phyloP scores from a whole-genome alignment of 1,140 invertebrate species.

The Drosophila pseudoobscura region DNA sequence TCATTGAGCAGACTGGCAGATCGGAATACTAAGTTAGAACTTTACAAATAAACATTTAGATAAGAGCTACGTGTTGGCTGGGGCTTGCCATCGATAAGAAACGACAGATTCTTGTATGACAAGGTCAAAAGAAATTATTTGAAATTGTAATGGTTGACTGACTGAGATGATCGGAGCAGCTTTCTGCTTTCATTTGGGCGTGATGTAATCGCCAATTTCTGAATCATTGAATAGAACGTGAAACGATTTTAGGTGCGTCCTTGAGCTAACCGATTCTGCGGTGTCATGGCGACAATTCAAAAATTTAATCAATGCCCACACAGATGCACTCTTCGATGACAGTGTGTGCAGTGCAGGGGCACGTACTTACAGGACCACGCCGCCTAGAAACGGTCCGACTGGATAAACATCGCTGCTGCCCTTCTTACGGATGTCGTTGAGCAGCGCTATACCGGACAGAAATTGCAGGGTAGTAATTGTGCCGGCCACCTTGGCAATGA shows the following conservation, averaged over 20 bases:
- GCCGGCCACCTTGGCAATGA: conserved; percentile 77
- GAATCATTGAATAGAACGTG: conserved; percentile 26
- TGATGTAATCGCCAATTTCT: conserved; percentile 40
- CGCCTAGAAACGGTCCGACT: conserved; percentile 89
- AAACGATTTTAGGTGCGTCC: conserved; percentile 31
- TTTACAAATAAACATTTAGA: conserved; percentile 21
- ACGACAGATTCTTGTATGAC: conserved; percentile 24
- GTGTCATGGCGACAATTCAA: conserved; percentile 69
- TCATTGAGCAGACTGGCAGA: conserved; percentile 13
- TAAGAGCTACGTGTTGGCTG: conserved; percentile 42
- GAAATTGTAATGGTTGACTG: conserved; percentile 25
- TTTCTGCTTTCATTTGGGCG: background rate
- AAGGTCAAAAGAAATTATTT: conserved; percentile 19
- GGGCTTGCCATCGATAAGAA: conserved; percentile 34
- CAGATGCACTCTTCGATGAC: conserved; percentile 6
- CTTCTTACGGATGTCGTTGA: conserved; percentile 88
- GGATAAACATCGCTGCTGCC: conserved; percentile 86
- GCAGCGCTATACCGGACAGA: conserved; percentile 87
- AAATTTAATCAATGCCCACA: conserved; percentile 71
- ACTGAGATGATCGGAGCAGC: conserved; percentile 5
- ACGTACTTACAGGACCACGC: conserved; percentile 87
- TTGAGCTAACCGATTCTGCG: conserved; percentile 47
- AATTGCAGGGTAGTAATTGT: conserved; percentile 87
- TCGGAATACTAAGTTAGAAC: conserved; percentile 31
- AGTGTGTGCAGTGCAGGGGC: conserved; percentile 32